Evolutionary conservation across 1,140 invertebrate species (phyloP), one percentile per base, ranked within the genome.

Genomic region (Ruditapes philippinarum): DNA sequence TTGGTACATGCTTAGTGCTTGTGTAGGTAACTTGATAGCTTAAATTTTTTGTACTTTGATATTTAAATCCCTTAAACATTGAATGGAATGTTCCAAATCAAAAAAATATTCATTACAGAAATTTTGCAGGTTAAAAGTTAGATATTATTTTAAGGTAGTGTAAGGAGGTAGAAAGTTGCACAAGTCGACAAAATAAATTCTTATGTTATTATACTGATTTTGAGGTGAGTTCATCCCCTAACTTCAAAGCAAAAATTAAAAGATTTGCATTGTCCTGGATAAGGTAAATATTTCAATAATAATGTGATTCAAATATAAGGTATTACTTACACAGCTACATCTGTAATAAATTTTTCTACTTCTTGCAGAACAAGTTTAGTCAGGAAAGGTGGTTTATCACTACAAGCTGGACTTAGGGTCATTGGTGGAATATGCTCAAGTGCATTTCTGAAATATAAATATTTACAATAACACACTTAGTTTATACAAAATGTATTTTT

Each of bases 401-500:
- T 74, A 89, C 94, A 95, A 33, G 91, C 92, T 76, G 92, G 91
- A 81, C 93, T 92, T 28, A 95, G 81, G 9, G 93, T 92, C 54
- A 95, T 88, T 19, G 95, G 95, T 62, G 94, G 93, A 88, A 95
- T 95, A 73, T 94, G 92, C 45, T 93, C 91, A 40, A 95, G 78
- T n/a, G 95, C 95, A 81, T 91, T 90, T 73, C 95, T 95, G 90
- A 22, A 93, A 91, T 51, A 33, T 60, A 22, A 45, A 45, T n/a
- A n/a, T n/a, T n/a, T n/a, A n/a, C n/a, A n/a, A n/a, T n/a, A n/a
- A n/a, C n/a, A n/a, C n/a, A n/a, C n/a, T n/a, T n/a, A n/a, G n/a
- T n/a, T n/a, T n/a, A n/a, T n/a, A n/a, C n/a, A n/a, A n/a, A n/a
- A n/a, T n/a, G n/a, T n/a, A n/a, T n/a, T n/a, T n/a, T n/a, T n/a